A percentile compares a stretch with the other conserved stretches of the same genome.
These are phyloP conservation scores for Chrysochloris asiatica DNA, from an alignment of 2,113 vertebrate species.

Conservation along the genomic window DNA sequence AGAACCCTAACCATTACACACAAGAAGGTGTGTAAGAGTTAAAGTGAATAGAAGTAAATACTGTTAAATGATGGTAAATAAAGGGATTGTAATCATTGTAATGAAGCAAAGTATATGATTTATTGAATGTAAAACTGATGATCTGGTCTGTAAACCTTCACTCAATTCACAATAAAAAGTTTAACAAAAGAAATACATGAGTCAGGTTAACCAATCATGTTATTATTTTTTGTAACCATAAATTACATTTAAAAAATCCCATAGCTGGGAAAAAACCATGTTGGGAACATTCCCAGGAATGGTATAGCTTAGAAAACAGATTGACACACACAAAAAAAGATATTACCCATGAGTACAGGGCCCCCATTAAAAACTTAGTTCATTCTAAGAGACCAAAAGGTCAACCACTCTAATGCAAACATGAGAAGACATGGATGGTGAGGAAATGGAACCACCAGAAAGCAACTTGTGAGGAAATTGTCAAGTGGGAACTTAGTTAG, in stretches of 20 bases:
- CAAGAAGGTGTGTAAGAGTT: no score
- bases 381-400: background rate
- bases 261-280: conserved; percentile 11
- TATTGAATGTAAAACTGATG: no score
- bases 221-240: background rate
- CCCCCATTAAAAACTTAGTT: background rate
- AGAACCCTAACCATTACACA: no score
- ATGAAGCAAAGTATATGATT: no score
- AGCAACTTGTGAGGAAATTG: background rate
- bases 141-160: no score
- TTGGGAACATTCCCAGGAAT: background rate
- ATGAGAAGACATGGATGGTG: background rate
- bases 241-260: conserved; percentile 44
- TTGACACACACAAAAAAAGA: background rate
- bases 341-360: background rate
- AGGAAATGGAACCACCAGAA: background rate
- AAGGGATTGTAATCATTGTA: no score
- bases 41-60: no score
- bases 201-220: background rate
- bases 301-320: background rate
- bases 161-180: no score
- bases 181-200: conserved; percentile 9
- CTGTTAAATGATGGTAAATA: no score
- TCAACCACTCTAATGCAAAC: background rate
- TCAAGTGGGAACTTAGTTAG: background rate